Evolutionary conservation across 2,888 invertebrate genomes (phyloP), one percentile per base, ranked within the genome.

Genomic region (Watsonalla cultraria): DNA sequence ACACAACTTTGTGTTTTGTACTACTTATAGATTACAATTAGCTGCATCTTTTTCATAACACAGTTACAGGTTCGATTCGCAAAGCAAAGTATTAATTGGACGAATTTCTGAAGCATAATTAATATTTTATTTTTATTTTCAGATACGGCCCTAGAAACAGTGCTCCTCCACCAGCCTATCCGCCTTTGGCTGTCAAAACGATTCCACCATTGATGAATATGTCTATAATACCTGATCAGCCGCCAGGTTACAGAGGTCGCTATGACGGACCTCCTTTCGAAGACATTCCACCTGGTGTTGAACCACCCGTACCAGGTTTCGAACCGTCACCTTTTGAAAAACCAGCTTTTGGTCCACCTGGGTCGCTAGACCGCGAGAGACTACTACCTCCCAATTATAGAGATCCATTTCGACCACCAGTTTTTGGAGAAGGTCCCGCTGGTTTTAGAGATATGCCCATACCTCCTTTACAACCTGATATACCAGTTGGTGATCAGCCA

Each of bases 231-330:
- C 59, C 76, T 37, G 87, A 87, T 37, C 83, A 76, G 35, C 78
- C 81, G 33, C 78, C 82, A n/a, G 82, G 82, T 6, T 90, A 85
- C 68, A 77, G 86, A 51, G 86, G 84, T 50, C 86, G 90, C 7
- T 90, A 86, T 64, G 90, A 90, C 45, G 80, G 63, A 7, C 85
- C 86, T 24, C 77, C 90, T 52, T 93, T 92, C 66, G 93, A 93
- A 65, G 92, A 93, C 47, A 88, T 91, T 55, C 93, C 93, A 13
- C 93, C 93, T 7, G 93, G 93, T 11, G 93, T 93, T 0, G 93
- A 93, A 69, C 93, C 93, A 6, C 91, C 93, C 0, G 91, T 92
- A 15, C 93, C 93, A 45, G 93, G 93, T 33, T 92, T 92, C 70
- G 93, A 93, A 70, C 90, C 90, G 33, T 88, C 92, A 0, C 91